A percentile compares a stretch with the other conserved stretches of the same genome.
These are phyloP conservation scores for Glossophaga mutica DNA, from an alignment of 2,797 vertebrate species.

Conservation along the genomic window DNA sequence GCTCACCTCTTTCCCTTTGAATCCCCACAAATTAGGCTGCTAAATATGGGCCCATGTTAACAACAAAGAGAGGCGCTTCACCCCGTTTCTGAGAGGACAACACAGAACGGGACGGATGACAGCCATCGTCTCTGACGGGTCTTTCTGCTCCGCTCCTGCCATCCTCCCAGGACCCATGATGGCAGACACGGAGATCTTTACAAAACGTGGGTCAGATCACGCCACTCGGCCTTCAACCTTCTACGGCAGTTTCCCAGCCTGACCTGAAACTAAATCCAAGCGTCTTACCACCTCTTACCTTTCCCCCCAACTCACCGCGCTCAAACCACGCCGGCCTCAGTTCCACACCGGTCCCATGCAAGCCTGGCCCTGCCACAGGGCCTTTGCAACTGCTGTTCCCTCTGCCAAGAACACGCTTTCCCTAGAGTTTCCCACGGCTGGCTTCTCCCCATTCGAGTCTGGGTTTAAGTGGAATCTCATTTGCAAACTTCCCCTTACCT, in stretches of 20 bases:
- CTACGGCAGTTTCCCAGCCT: neutral
- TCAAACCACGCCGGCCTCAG: accelerated
- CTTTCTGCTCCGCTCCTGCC: neutral
- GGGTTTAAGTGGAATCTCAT: neutral
- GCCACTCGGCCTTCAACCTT: neutral
- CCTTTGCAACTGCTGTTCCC: neutral
- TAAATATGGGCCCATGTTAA: neutral
- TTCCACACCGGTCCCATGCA: accelerated
- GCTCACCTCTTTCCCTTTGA: neutral
- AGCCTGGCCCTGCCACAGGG: neutral
- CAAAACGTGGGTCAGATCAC: neutral
- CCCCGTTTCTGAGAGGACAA: neutral
- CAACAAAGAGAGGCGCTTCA: neutral
- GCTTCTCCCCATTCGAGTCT: neutral
- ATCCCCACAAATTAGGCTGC: neutral
- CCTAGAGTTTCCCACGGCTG: neutral
- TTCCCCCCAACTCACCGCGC: accelerated
- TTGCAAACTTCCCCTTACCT: neutral
- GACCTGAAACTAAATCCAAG: neutral
- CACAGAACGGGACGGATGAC: neutral
- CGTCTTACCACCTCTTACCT: neutral
- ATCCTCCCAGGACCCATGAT: accelerated
- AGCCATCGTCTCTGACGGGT: accelerated
- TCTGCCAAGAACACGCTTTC: neutral
- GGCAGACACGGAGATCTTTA: too few relatives aligned